These are phyloP conservation scores for Pseudoips prasinana DNA, from an alignment of 2,888 invertebrate species.

Conservation along the genomic window DNA sequence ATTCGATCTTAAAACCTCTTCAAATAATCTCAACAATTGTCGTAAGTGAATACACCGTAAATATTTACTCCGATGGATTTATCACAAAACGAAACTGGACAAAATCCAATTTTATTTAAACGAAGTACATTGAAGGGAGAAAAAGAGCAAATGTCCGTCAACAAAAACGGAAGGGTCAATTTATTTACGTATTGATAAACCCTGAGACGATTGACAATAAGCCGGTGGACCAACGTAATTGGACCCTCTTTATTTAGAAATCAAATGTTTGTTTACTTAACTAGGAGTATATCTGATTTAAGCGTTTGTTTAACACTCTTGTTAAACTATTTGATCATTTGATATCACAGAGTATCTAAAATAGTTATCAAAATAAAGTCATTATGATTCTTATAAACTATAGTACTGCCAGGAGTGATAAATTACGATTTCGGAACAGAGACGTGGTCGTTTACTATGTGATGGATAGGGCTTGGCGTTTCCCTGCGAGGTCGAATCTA, in stretches of 20 bases:
- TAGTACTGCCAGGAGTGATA: no score
- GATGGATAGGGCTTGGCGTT: no score
- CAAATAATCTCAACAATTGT: no score
- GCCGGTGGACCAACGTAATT: constrained; percentile 25
- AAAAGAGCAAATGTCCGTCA: constrained; percentile 38
- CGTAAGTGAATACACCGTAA: no score
- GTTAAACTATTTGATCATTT: no score
- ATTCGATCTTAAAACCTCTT: no score
- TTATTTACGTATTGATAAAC: constrained; percentile 68
- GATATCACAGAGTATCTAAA: no score
- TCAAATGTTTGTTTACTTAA: constrained; percentile 13
- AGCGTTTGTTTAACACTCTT: background rate
- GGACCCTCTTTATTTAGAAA: constrained; percentile 30
- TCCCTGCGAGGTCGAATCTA: no score
- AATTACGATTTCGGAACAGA: no score
- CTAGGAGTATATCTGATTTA: background rate
- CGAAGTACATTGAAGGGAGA: constrained; percentile 35
- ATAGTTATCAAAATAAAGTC: no score
- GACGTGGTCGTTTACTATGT: no score
- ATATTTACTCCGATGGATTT: constrained; percentile 22
- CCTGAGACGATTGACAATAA: constrained; percentile 50
- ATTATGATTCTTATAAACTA: no score
- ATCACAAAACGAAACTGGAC: constrained; percentile 26
- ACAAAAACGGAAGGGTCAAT: constrained; percentile 48
- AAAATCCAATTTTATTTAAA: constrained; percentile 50